These are phyloP conservation scores for Tretioscincus oriximinensis DNA, from an alignment of 2,113 vertebrate genomes.

Conservation along the genomic window DNA sequence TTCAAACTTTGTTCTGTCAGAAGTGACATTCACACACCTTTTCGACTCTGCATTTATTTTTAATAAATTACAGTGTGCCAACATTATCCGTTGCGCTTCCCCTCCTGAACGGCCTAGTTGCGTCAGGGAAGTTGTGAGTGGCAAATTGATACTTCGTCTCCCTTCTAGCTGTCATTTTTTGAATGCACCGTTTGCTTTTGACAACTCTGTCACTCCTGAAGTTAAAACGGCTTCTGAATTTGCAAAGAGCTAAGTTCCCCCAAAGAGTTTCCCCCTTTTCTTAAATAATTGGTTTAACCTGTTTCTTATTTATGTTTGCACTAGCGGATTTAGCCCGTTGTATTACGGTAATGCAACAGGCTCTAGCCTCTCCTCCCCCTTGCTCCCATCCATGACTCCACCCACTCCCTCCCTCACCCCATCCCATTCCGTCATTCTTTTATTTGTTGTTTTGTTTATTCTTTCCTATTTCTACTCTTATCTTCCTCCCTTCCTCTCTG, in stretches of 20 bases:
- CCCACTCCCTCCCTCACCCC: too few species aligned
- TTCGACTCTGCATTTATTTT: not conserved
- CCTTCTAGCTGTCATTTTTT: slow-evolving; percentile 43
- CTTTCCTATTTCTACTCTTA: not conserved
- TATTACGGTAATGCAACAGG: too few species aligned
- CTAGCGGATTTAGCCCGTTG: too few species aligned
- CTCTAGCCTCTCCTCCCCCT: too few species aligned
- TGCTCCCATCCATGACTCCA: too few species aligned
- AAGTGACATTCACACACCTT: not conserved
- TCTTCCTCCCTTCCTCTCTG: too few species aligned
- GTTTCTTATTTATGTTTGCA: too few species aligned
- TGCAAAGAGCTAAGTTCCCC: slow-evolving; percentile 36
- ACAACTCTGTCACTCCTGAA: slow-evolving; percentile 55
- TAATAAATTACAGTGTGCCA: slow-evolving; percentile 42
- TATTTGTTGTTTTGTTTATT: not conserved
- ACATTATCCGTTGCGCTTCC: slow-evolving; percentile 45
- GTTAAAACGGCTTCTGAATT: slow-evolving; percentile 45
- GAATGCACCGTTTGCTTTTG: slow-evolving; percentile 43
- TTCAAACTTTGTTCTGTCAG: not conserved
- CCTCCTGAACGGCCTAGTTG: slow-evolving; percentile 41
- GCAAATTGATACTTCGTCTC: slow-evolving; percentile 60
- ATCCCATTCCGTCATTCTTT: too few species aligned
- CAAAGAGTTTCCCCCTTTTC: not conserved
- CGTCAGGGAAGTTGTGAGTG: slow-evolving; percentile 53
- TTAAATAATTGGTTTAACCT: not conserved